These are phyloP conservation scores for Drosophila prosaltans DNA, from an alignment of 1,140 invertebrate species.

Conservation along the genomic window DNA sequence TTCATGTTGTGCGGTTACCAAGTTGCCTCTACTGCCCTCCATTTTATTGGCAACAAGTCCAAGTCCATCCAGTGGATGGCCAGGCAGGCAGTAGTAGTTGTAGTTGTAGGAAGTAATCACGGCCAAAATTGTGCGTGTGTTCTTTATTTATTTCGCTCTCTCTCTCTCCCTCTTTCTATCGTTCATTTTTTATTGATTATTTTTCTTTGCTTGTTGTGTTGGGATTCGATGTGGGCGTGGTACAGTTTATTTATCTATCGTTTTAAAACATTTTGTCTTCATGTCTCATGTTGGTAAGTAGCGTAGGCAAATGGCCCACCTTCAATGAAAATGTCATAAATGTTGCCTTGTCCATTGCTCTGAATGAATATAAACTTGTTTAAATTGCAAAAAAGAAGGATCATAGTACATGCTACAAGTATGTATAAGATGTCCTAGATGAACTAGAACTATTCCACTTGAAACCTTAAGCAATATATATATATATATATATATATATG, in stretches of 20 bases:
- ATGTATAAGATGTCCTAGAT: no score
- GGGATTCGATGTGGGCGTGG: not conserved
- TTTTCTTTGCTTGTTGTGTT: not conserved
- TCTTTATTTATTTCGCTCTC: not conserved
- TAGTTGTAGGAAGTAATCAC: conserved; percentile 11
- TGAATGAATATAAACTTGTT: conserved; percentile 1
- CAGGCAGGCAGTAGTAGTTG: conserved; percentile 11
- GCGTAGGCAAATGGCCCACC: not conserved
- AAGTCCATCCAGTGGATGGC: conserved; percentile 45
- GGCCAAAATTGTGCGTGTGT: conserved; percentile 9
- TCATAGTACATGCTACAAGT: not conserved
- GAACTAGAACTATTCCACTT: no score
- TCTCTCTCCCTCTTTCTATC: not conserved
- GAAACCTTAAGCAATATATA: no score
- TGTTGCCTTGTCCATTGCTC: not conserved
- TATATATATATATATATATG: no score
- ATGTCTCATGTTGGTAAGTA: not conserved
- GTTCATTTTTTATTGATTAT: not conserved
- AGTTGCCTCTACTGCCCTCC: conserved; percentile 52
- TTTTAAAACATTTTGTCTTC: conserved; percentile 9
- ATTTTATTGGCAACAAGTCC: conserved; percentile 23
- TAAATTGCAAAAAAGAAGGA: not conserved
- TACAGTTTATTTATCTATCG: conserved; percentile 11
- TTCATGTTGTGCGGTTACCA: conserved; percentile 17
- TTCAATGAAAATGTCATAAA: conserved; percentile 5